These are phyloP conservation scores for Sphyrna mokarran DNA, from an alignment of 2,113 vertebrate species.

Conservation along the genomic window DNA sequence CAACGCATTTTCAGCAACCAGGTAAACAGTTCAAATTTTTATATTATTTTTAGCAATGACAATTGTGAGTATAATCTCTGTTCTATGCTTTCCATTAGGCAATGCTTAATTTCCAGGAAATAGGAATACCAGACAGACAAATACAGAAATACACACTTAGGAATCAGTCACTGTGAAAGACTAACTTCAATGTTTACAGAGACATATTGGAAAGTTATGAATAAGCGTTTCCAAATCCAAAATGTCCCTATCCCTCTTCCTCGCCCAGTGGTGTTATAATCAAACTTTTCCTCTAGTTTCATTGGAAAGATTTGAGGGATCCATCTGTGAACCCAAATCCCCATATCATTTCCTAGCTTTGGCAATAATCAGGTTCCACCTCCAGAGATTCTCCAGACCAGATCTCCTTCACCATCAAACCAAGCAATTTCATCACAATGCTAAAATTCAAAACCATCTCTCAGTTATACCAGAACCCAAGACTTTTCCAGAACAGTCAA, in stretches of 20 bases:
- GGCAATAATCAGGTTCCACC: neutral
- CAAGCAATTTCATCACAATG: neutral
- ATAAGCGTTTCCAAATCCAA: neutral
- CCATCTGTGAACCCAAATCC: neutral
- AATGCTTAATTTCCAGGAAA: neutral
- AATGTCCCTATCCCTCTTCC: neutral
- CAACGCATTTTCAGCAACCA: constrained; percentile 86
- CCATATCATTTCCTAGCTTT: neutral
- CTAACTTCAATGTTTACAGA: neutral
- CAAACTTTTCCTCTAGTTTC: neutral
- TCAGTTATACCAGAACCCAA: no score
- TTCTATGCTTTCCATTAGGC: neutral
- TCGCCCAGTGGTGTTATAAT: neutral
- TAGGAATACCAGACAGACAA: neutral
- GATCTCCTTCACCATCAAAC: neutral
- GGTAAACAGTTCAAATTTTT: constrained; percentile 54
- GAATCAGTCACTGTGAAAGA: neutral
- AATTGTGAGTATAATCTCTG: neutral
- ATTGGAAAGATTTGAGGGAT: neutral
- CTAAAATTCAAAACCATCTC: neutral
- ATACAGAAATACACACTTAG: neutral
- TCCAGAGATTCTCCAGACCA: neutral
- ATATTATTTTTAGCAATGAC: neutral
- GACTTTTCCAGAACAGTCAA: no score
- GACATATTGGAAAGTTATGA: neutral